Percentiles rank a stretch among this genome's conserved stretches.
phyloP scores from a whole-genome alignment of 53 echinoderm and acorn worm species.

The Crossaster papposus region DNA sequence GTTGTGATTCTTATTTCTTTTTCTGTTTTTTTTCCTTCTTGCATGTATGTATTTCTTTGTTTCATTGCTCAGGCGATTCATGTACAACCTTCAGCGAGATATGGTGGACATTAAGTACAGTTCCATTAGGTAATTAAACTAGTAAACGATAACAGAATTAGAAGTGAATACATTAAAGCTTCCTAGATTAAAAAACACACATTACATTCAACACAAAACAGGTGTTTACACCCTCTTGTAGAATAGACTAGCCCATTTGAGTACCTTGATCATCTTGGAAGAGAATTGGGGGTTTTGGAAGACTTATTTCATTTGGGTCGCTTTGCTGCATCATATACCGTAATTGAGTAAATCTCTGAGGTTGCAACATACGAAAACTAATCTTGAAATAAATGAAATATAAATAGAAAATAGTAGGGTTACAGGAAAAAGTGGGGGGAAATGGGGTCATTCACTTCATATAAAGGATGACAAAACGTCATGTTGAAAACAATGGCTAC shows the following conservation, averaged over 20 bases:
- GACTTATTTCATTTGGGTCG: neutral
- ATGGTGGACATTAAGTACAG: constrained; percentile 64
- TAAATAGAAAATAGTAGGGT: neutral
- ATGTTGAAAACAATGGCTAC: no score
- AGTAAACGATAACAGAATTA: neutral
- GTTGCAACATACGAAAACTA: neutral
- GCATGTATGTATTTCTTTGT: constrained; percentile 54
- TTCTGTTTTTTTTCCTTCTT: constrained; percentile 35
- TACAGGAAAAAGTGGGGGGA: no score
- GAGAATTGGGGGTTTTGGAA: neutral
- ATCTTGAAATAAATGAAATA: neutral
- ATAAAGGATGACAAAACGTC: no score
- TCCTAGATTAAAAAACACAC: neutral
- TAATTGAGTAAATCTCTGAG: constrained; percentile 10
- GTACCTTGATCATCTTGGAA: constrained; percentile 22
- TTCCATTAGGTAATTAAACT: constrained; percentile 58
- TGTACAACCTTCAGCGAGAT: constrained; percentile 56
- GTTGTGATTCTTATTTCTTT: constrained; percentile 22
- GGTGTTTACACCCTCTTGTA: constrained; percentile 8
- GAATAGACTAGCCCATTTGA: constrained; percentile 15
- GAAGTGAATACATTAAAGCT: neutral
- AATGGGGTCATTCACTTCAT: no score
- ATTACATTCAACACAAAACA: neutral
- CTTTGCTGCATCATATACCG: neutral
- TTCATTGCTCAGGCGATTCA: constrained; percentile 54